Evolutionary conservation across 2,797 vertebrate species (phyloP).

Genomic region (Muscicapa comitata): DNA sequence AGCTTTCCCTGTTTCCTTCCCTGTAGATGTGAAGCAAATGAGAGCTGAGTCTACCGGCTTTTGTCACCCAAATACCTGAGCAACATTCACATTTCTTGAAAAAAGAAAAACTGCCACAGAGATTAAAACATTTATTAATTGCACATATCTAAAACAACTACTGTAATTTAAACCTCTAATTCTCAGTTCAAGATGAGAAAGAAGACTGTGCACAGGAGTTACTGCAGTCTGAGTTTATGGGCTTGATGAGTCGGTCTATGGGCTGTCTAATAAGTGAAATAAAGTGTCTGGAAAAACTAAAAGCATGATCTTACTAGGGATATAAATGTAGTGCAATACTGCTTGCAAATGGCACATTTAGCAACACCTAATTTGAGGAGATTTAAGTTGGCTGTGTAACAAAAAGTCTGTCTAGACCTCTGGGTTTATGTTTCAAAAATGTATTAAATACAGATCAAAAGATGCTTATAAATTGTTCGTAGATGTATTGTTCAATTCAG

Average conservation of each 20-base stretch:
- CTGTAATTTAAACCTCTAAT: not conserved
- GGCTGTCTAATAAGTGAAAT: not conserved
- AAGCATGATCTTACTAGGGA: not conserved
- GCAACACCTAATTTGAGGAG: not conserved
- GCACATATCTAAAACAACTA: not conserved
- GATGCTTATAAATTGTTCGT: not conserved
- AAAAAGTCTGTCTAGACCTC: slow-evolving; percentile 3
- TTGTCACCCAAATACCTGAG: not conserved
- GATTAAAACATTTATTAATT: not conserved
- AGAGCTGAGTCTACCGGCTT: not conserved
- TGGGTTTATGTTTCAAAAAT: not conserved
- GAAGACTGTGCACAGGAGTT: not conserved
- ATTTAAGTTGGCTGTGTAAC: not conserved
- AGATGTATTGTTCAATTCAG: not conserved
- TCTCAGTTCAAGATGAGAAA: not conserved
- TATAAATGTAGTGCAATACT: not conserved
- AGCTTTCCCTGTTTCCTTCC: not conserved
- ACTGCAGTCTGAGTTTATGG: not conserved
- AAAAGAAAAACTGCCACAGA: not conserved
- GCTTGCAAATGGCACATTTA: not conserved
- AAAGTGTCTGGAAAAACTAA: not conserved
- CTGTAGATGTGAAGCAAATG: not conserved
- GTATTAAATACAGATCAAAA: not conserved
- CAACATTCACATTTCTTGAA: not conserved
- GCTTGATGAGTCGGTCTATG: not conserved